Evolutionary conservation across 2,797 vertebrate genomes (phyloP).

Genomic region (Stomatorhinus walkeri): DNA sequence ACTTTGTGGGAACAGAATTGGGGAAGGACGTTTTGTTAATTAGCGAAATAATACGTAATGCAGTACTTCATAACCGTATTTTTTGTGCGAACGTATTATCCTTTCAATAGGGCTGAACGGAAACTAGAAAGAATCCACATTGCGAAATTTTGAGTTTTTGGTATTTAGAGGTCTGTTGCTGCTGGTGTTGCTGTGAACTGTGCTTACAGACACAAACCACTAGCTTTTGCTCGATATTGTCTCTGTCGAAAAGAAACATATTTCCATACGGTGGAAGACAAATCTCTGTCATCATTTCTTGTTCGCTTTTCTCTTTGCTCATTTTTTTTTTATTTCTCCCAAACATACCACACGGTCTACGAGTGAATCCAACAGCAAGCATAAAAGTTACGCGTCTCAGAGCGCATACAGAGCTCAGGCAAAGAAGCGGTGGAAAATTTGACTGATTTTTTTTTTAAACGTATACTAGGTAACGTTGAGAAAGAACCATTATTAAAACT

Average conservation of each 20-base stretch:
- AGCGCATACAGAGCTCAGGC: background rate
- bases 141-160: background rate
- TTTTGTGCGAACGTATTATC: background rate
- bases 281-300: background rate
- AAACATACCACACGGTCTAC: background rate
- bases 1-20: background rate
- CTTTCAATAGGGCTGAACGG: background rate
- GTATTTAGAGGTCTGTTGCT: background rate
- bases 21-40: background rate
- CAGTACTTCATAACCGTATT: background rate
- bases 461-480: background rate
- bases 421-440: background rate
- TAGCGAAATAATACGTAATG: background rate
- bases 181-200: background rate
- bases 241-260: background rate
- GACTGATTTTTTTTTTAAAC: background rate
- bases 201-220: background rate
- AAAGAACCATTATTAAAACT: background rate
- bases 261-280: background rate
- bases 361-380: background rate
- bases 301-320: background rate
- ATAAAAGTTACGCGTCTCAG: background rate
- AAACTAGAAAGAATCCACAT: background rate
- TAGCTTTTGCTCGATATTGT: background rate
- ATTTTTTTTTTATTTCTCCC: background rate